Evolutionary conservation across 2,797 vertebrate species (phyloP).

Genomic region (Urophycis tenuis): DNA sequence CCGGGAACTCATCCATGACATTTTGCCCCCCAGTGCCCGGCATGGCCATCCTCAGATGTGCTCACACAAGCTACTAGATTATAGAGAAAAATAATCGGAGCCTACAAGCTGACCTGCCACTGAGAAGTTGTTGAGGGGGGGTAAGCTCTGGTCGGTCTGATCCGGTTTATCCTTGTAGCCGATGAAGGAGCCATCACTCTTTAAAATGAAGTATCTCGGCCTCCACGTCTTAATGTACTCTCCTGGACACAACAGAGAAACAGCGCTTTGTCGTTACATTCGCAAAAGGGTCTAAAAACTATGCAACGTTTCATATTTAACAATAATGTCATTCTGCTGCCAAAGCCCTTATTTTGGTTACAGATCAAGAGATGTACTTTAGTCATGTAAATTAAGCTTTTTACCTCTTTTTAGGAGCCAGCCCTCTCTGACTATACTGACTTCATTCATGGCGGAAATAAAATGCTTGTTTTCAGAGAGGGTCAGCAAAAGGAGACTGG

Average conservation of each 20-base stretch:
- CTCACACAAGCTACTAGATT: not conserved
- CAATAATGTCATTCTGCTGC: not conserved
- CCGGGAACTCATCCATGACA: not conserved
- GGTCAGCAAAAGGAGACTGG: slow-evolving; percentile 36
- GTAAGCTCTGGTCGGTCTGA: slow-evolving; percentile 66
- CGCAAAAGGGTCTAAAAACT: not conserved
- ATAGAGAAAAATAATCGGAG: not conserved
- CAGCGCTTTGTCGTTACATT: not conserved
- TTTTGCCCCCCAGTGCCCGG: not conserved
- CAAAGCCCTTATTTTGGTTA: not conserved
- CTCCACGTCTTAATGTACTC: slow-evolving; percentile 90
- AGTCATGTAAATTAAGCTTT: not conserved
- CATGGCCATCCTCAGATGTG: not conserved
- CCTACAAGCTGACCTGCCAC: slow-evolving; percentile 73
- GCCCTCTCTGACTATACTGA: slow-evolving; percentile 80
- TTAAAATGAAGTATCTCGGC: slow-evolving; percentile 83
- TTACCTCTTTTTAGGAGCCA: slow-evolving; percentile 87
- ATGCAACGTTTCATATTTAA: not conserved
- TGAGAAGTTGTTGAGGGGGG: slow-evolving; percentile 85
- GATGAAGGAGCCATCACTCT: slow-evolving; percentile 85
- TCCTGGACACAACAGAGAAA: slow-evolving; percentile 54
- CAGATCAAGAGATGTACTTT: not conserved
- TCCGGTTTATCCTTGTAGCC: slow-evolving; percentile 86
- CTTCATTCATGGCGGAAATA: slow-evolving; percentile 75
- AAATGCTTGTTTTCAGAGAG: slow-evolving; percentile 38